Evolutionary conservation across 2,888 invertebrate species (phyloP).

Genomic region (Agonum fuliginosum): DNA sequence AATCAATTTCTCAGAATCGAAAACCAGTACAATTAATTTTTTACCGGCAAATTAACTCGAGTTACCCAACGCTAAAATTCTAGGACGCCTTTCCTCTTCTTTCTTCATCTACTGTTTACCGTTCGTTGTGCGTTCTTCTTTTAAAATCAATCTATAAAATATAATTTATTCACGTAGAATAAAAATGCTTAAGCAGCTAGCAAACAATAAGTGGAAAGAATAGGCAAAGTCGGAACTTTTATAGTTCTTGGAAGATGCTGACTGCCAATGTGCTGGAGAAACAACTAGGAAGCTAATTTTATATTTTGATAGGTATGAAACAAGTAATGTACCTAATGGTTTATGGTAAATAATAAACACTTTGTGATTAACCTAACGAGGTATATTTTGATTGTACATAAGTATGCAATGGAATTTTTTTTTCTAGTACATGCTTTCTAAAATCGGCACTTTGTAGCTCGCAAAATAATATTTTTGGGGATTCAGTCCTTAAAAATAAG

Average conservation of each 20-base stretch:
- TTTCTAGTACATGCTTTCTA: no score
- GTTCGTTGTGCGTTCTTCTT: not conserved
- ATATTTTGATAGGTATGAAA: not conserved
- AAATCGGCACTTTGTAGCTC: no score
- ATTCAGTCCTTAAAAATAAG: no score
- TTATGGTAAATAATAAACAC: no score
- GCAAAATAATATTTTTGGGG: no score
- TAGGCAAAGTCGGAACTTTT: not conserved
- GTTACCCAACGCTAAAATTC: constrained; percentile 21
- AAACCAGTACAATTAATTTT: constrained; percentile 55
- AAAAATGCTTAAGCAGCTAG: not conserved
- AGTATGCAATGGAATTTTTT: no score
- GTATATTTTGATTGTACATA: no score
- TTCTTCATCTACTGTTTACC: not conserved
- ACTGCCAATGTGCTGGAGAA: not conserved
- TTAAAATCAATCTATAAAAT: constrained; percentile 29
- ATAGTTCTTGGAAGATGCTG: constrained; percentile 16
- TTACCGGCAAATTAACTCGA: constrained; percentile 34
- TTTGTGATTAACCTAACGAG: no score
- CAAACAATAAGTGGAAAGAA: not conserved
- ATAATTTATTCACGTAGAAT: constrained; percentile 11
- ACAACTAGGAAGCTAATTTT: not conserved
- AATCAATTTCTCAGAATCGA: constrained; percentile 47
- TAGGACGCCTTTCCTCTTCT: constrained; percentile 7
- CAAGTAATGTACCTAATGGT: not conserved